phyloP scores from a whole-genome alignment of 1,140 invertebrate genomes.

The Dinoponera quadriceps region DNA sequence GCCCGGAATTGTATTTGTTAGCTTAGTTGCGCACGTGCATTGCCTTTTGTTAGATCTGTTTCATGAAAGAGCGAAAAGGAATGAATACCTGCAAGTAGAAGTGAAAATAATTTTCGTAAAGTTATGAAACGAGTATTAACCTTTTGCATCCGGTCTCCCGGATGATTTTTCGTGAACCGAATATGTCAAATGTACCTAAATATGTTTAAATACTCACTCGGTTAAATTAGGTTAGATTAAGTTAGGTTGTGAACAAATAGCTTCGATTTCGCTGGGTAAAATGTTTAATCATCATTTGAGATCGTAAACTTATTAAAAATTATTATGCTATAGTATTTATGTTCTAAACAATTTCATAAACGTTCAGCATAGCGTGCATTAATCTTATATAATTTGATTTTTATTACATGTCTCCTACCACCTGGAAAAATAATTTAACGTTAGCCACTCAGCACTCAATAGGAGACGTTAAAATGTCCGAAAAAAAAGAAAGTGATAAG shows the following conservation, averaged over 20 bases:
- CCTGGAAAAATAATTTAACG: background rate
- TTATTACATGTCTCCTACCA: background rate
- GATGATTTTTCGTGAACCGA: no score
- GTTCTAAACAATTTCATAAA: background rate
- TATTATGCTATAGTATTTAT: no score
- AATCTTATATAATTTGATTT: background rate
- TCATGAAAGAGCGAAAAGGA: constrained; percentile 29
- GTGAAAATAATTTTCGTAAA: no score
- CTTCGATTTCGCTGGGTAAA: no score
- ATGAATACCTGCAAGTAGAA: background rate
- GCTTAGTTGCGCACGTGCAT: constrained; percentile 62
- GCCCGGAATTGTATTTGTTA: constrained; percentile 84
- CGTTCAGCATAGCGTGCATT: background rate
- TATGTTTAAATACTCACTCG: no score
- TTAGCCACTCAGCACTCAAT: constrained; percentile 29
- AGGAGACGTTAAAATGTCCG: constrained; percentile 63
- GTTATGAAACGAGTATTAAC: no score
- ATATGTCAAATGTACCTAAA: no score
- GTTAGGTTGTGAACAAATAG: no score
- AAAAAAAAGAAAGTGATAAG: constrained; percentile 54
- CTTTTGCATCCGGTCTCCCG: no score
- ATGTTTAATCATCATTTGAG: background rate
- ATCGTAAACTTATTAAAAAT: background rate
- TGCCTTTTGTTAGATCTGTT: constrained; percentile 69
- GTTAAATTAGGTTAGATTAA: no score